Percentiles rank a stretch among this genome's conserved stretches.
Evolutionary conservation across 2,113 vertebrate genomes (phyloP).

Genomic region (Orientallactaga bullata): DNA sequence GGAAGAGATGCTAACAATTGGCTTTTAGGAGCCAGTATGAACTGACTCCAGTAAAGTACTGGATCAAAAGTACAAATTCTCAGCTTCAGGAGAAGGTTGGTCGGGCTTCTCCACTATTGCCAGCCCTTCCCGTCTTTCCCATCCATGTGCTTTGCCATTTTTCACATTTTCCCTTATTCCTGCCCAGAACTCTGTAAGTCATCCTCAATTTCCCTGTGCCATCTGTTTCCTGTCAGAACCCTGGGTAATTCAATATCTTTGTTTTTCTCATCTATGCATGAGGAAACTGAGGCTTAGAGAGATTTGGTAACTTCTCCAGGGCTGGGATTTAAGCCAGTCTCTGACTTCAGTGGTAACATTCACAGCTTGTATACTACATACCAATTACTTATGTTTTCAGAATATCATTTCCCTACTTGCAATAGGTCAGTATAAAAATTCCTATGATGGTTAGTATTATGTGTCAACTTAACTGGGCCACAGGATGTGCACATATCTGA

Average conservation of each 20-base stretch:
- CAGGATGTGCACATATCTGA: constrained; percentile 6
- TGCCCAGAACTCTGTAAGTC: not conserved
- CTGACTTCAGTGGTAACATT: constrained; percentile 23
- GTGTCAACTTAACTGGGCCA: constrained; percentile 23
- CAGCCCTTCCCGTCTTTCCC: not conserved
- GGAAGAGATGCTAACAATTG: not conserved
- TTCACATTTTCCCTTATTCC: not conserved
- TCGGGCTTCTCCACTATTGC: no score
- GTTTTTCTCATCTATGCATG: constrained; percentile 30
- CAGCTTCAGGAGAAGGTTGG: not conserved
- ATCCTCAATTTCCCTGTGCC: not conserved
- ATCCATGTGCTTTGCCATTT: not conserved
- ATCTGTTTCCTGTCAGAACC: constrained; percentile 37
- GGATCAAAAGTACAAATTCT: not conserved
- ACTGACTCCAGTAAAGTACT: not conserved
- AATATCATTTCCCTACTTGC: constrained; percentile 35
- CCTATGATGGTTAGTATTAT: constrained; percentile 37
- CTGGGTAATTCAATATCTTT: constrained; percentile 11
- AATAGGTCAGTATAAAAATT: constrained; percentile 41
- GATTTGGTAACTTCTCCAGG: constrained; percentile 16
- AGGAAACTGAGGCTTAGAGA: constrained; percentile 56
- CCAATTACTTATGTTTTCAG: constrained; percentile 40
- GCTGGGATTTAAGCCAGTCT: constrained; percentile 37
- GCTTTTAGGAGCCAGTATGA: not conserved
- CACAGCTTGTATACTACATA: not conserved